Base-by-base conservation (phyloP, 2,113 vertebrate species). In the Raja brachyura region DNA sequence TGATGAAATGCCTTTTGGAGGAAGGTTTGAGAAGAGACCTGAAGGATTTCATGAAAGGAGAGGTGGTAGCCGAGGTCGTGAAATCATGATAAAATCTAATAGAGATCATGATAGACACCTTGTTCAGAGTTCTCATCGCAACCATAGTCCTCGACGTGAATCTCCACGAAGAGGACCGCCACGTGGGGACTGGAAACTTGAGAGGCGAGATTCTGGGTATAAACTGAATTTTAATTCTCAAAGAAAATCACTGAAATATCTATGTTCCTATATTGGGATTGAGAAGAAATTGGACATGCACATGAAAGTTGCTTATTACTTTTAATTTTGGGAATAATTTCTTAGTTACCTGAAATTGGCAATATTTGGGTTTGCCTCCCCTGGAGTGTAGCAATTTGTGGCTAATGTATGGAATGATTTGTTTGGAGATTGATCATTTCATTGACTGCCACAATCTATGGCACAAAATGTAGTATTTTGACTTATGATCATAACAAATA, bases 131-230 rank as follows among this genome's bases (percentile, higher is more conserved):
- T 92, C 90, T 68, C 90, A 92, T 74, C 90, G 90, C 90, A 92
- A 74, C 39, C 90, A 92, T 68, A 92, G 90, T 54, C 90, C 90
- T 73, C 90, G 90, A 4, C 90, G 68, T 3, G 90, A 92, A 54
- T 92, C 90, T 73, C 90, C 90, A 14, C 90, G 90, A 73, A 92
- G 90, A 74, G 90, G 90, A 5, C 90, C 33, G 13, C 90, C 90
- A 28, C 90, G 90, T 73, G 90, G 90, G 9, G 68, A 92, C 33
- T 92, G 90, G 90, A 92, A 92, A 73, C 31, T 68, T 92, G 90
- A 92, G 2, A 39, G 90, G 33, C 90, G 90, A 54, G 90, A 92
- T 28, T 70, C 68, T 73, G 33, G 90, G 90, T 92, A 92, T 54
- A 18, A 28, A 54, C 20, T 48, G 3, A 73, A 73, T 92, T 54